Evolutionary conservation across 2,888 invertebrate species (phyloP), one percentile per base, ranked within the genome.

Genomic region (Lathronympha strigana): DNA sequence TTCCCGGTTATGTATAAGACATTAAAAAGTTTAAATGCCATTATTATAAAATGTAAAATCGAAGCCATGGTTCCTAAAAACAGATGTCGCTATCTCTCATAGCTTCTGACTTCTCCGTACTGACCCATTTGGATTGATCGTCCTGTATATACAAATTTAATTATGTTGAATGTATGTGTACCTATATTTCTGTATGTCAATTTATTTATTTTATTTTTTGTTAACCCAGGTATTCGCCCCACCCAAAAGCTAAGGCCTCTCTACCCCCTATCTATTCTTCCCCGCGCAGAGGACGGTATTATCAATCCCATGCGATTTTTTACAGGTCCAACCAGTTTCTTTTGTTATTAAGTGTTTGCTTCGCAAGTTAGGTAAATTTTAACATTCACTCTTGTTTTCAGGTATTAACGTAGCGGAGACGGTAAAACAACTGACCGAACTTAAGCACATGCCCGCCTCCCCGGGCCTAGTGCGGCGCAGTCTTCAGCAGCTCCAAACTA

Each of bases 381-480:
- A 21, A 57, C 11, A 21, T 51, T 21, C 13, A 1, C 13, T 36
- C 23, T 31, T 36, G 25, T 23, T 45, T 19, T 8, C 72, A 74
- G 89, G 92, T 55, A 92, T 95, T 40, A 95, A 95, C 76, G 97
- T 97, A 17, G 97, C 97, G 0, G 97, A 97, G 83, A 97, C 97
- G 0, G 96, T 97, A 6, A 96, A 97, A 81, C 97, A 96, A 45
- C 87, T 97, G 63, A 97, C 97, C 0, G 96, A 97, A 78, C 86
- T 97, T 69, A 95, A 96, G 75, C 97, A 97, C 86, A 97, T 96
- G 76, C 97, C 97, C 0, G 97, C 97, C 2, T 97, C 97, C 71
- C 97, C 97, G 4, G 95, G 95, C 70, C 93, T 96, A 4, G 87
- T 95, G 25, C 93, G 96, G 6, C 93, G 95, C 15, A 82, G 82